A percentile compares a stretch with the other conserved stretches of the same genome.
Evolutionary conservation across 2,113 vertebrate species (phyloP).

Genomic region (Thamnophis sirtalis): DNA sequence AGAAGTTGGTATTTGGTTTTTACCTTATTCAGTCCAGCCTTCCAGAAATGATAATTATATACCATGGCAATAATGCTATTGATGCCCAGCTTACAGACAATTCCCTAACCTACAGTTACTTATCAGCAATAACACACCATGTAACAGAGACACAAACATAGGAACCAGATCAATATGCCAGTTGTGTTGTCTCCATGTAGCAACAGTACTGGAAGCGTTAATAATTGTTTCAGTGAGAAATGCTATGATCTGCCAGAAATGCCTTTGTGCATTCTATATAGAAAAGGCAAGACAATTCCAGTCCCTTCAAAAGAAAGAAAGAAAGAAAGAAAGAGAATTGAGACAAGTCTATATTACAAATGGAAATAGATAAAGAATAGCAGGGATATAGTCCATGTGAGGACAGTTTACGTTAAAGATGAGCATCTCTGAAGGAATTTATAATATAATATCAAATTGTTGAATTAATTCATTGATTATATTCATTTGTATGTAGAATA

Average conservation of each 20-base stretch:
- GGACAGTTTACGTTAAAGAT: not conserved
- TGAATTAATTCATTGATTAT: not conserved
- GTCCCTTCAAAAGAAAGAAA: not conserved
- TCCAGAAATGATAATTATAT: not conserved
- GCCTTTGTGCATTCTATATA: not conserved
- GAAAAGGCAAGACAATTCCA: not conserved
- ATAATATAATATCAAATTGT: not conserved
- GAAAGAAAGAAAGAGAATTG: too few relatives aligned
- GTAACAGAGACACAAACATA: not conserved
- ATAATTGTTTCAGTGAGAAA: not conserved
- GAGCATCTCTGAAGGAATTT: not conserved
- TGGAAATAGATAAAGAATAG: not conserved
- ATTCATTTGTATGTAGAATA: not conserved
- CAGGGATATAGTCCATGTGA: not conserved
- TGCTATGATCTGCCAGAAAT: not conserved
- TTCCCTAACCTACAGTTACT: not conserved
- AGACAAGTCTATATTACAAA: not conserved
- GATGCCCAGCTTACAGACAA: not conserved
- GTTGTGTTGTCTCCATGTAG: too few relatives aligned
- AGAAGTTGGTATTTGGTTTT: not conserved
- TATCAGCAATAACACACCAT: not conserved
- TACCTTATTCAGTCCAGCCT: not conserved
- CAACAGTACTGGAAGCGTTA: not conserved
- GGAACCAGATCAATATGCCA: not conserved
- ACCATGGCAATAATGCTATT: not conserved